phyloP scores from a whole-genome alignment of 2,113 vertebrate species.

The Brachypodius melanocephalos region DNA sequence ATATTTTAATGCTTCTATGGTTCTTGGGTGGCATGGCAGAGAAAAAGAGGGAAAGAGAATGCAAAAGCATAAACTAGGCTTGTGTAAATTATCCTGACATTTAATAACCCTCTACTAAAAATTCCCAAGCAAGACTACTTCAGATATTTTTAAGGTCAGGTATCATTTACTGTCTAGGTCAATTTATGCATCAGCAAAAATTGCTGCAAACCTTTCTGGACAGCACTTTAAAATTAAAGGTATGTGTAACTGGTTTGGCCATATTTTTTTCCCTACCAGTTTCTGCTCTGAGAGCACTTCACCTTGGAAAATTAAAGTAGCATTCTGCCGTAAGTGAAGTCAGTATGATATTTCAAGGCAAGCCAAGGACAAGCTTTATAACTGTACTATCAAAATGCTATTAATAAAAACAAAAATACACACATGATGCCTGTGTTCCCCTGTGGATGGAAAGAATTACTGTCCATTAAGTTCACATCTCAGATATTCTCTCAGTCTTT shows the following conservation, averaged over 20 bases:
- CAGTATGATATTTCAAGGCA: constrained; percentile 52
- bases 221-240: constrained; percentile 60
- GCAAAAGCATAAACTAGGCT: constrained; percentile 37
- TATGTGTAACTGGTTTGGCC: not conserved
- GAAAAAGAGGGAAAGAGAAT: constrained; percentile 4
- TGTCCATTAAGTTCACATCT: constrained; percentile 45
- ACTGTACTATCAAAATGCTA: constrained; percentile 49
- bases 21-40: not conserved
- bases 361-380: constrained; percentile 59
- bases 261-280: constrained; percentile 29
- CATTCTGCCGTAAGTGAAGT: constrained; percentile 39
- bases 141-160: constrained; percentile 44
- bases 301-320: constrained; percentile 64
- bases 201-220: constrained; percentile 37
- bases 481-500: not conserved
- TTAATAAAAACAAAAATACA: constrained; percentile 63
- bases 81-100: constrained; percentile 62
- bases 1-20: not conserved
- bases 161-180: constrained; percentile 58
- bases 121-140: constrained; percentile 55
- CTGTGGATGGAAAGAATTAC: constrained; percentile 43
- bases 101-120: constrained; percentile 64
- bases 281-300: constrained; percentile 7
- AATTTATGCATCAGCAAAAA: constrained; percentile 60
- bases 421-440: not conserved